Conservation (phyloP, 1,140 invertebrate genomes). For the Bombyx mandarina region DNA sequence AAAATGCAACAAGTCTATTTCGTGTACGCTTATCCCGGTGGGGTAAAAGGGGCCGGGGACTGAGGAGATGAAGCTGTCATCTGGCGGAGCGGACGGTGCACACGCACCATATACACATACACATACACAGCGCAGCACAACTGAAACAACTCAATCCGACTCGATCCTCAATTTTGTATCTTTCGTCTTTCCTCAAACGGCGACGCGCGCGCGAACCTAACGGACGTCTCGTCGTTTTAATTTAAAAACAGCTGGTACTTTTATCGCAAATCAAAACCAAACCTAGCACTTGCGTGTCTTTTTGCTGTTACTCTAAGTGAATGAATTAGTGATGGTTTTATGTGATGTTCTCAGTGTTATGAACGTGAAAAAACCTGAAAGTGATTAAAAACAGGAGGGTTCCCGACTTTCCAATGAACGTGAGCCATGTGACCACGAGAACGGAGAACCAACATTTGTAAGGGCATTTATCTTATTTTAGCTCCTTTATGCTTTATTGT, state of each 20-base stretch:
- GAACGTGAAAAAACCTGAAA: slow-evolving; percentile 44
- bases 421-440: slow-evolving; percentile 61
- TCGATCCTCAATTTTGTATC: neutral
- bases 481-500: slow-evolving; percentile 49
- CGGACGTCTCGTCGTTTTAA: slow-evolving; percentile 19
- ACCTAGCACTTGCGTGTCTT: too few relatives aligned
- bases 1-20: slow-evolving; percentile 64
- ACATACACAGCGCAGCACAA: neutral
- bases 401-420: slow-evolving; percentile 45
- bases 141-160: slow-evolving; percentile 1
- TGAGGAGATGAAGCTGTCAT: slow-evolving; percentile 58
- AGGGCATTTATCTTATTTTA: slow-evolving; percentile 48
- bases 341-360: slow-evolving; percentile 38
- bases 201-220: slow-evolving; percentile 33
- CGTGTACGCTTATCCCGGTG: slow-evolving; percentile 28
- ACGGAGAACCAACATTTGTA: slow-evolving; percentile 53
- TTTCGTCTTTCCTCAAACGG: slow-evolving; percentile 50
- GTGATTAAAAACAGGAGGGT: slow-evolving; percentile 40
- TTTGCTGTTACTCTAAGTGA: too few relatives aligned
- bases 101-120: neutral
- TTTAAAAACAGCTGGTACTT: slow-evolving; percentile 2
- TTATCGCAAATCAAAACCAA: slow-evolving; percentile 1
- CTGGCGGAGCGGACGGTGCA: slow-evolving; percentile 20
- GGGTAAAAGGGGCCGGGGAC: slow-evolving; percentile 24
- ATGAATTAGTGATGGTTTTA: slow-evolving; percentile 31